phyloP scores from a whole-genome alignment of 2,797 vertebrate genomes.

The Brachyrhaphis roseni region DNA sequence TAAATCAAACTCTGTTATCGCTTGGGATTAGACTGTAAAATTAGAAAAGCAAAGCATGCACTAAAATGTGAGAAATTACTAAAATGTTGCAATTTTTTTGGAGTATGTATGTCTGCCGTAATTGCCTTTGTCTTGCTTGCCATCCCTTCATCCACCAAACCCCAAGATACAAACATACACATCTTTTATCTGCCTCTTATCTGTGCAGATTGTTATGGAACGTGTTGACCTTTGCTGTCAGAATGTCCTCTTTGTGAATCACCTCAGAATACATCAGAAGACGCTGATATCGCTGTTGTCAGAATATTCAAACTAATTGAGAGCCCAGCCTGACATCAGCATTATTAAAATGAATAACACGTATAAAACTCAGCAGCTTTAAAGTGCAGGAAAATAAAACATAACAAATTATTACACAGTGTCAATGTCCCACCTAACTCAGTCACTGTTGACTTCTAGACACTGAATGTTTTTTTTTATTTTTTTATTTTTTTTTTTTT shows the following conservation, averaged over 20 bases:
- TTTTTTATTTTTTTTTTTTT: neutral
- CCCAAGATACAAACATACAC: neutral
- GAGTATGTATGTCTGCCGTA: neutral
- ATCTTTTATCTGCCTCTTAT: neutral
- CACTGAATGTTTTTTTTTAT: neutral
- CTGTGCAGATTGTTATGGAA: constrained; percentile 25
- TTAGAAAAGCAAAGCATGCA: neutral
- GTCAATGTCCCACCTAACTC: neutral
- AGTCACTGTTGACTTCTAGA: neutral
- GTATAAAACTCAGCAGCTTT: neutral
- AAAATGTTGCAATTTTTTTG: neutral
- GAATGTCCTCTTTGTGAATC: constrained; percentile 38
- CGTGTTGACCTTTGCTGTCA: constrained; percentile 55
- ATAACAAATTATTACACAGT: neutral
- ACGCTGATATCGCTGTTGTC: constrained; percentile 26
- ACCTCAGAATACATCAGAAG: constrained; percentile 41
- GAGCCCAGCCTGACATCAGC: neutral
- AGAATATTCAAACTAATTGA: constrained; percentile 33
- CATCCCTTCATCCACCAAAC: neutral
- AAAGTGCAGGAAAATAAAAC: neutral
- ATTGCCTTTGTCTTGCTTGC: neutral
- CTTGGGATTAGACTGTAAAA: neutral
- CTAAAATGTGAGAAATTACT: neutral
- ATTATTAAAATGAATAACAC: neutral
- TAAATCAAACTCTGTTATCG: neutral